A percentile compares a stretch with the other conserved stretches of the same genome.
phyloP scores from a whole-genome alignment of 2,888 invertebrate species.

The Thereva unica region DNA sequence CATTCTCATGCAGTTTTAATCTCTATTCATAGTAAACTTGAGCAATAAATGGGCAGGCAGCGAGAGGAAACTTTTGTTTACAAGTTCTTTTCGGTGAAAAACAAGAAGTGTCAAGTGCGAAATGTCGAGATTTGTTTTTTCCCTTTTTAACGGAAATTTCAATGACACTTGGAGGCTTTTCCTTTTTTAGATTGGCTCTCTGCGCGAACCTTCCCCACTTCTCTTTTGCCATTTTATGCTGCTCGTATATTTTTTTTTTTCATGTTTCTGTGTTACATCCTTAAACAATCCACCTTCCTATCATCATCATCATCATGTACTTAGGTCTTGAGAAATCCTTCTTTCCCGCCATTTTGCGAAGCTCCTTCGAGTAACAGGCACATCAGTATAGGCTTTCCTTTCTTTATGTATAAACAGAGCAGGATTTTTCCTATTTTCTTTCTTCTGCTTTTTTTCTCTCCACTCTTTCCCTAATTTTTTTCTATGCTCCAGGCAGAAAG shows the following conservation, averaged over 20 bases:
- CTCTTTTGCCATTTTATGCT: constrained; percentile 7
- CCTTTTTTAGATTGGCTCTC: constrained; percentile 24
- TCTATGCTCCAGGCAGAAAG: not conserved
- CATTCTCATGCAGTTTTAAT: too few species aligned
- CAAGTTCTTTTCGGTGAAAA: constrained; percentile 12
- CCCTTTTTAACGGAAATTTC: constrained; percentile 33
- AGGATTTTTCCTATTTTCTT: not conserved
- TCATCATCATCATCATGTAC: not conserved
- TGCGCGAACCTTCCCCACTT: not conserved
- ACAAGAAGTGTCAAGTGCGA: constrained; percentile 30
- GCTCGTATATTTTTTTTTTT: not conserved
- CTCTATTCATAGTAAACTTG: too few species aligned
- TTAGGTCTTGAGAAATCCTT: too few species aligned
- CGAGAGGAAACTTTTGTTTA: constrained; percentile 13
- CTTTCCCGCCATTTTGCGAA: too few species aligned
- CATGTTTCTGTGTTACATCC: not conserved
- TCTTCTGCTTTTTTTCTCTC: not conserved
- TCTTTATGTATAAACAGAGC: not conserved
- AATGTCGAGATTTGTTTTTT: constrained; percentile 39
- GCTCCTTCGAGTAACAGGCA: too few species aligned
- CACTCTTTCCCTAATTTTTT: not conserved
- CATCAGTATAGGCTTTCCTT: not conserved
- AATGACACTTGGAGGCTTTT: constrained; percentile 32
- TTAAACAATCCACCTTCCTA: not conserved
- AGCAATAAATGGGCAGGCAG: too few species aligned